Conservation (phyloP, 2,797 vertebrate species). For the Silurus lanzhouensis region DNA sequence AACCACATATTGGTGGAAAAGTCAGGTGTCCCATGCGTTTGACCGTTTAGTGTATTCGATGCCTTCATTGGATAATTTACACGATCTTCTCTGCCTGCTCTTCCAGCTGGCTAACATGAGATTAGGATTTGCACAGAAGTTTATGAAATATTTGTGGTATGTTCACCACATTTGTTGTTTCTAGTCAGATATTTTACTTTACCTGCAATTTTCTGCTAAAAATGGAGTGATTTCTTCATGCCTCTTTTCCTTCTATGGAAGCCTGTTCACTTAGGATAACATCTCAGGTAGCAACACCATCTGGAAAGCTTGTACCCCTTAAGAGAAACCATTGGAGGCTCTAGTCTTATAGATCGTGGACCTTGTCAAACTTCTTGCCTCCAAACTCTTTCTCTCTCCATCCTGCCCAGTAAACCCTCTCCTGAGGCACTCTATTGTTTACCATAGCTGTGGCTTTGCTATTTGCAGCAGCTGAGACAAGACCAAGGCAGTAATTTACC, state of each 20-base stretch:
- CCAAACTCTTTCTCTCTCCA: not conserved
- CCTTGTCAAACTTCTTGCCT: no score
- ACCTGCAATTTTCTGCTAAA: not conserved
- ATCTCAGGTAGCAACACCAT: no score
- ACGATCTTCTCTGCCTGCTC: not conserved
- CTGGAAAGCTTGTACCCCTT: no score
- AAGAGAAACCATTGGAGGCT: no score
- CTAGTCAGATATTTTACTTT: not conserved
- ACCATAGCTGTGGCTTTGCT: not conserved
- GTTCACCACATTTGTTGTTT: not conserved
- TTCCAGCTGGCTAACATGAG: not conserved
- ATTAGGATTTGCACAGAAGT: not conserved
- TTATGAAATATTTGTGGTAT: not conserved
- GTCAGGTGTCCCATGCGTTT: no score
- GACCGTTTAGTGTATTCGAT: no score
- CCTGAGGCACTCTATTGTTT: not conserved
- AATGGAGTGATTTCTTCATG: not conserved
- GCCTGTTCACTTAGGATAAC: no score
- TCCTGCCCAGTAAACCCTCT: not conserved
- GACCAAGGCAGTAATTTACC: slow-evolving; percentile 21
- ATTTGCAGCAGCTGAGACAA: slow-evolving; percentile 21
- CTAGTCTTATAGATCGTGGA: no score
- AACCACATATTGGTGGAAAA: no score
- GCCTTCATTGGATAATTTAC: no score
- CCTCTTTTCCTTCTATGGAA: not conserved